Evolutionary conservation across 2,113 vertebrate genomes (phyloP).

Genomic region (Bos javanicus): DNA sequence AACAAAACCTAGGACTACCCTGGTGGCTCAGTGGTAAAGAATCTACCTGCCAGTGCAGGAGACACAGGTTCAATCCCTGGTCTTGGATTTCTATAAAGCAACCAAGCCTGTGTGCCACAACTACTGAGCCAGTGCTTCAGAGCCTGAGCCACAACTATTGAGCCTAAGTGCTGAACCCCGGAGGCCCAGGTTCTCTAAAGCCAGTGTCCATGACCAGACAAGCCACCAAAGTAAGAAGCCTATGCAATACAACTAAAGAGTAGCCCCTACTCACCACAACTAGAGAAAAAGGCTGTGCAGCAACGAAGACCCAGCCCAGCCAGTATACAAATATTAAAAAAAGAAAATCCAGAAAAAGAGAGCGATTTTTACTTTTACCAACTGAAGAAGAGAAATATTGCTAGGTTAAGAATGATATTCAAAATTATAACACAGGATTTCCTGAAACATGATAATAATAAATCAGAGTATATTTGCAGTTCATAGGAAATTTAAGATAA

Average conservation of each 20-base stretch:
- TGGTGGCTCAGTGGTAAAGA: not conserved
- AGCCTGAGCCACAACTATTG: not conserved
- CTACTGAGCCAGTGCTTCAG: not conserved
- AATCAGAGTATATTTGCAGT: not conserved
- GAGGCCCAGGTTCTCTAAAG: not conserved
- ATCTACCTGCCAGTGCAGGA: not conserved
- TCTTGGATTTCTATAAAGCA: not conserved
- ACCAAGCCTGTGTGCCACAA: not conserved
- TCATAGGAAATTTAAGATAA: constrained; percentile 1
- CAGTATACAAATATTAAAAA: not conserved
- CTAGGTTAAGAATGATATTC: not conserved
- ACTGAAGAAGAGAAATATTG: not conserved
- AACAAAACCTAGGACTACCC: not conserved
- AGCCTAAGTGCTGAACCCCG: not conserved
- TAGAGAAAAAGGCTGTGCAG: not conserved
- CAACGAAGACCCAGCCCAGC: not conserved
- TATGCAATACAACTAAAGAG: not conserved
- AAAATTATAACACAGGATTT: not conserved
- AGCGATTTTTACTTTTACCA: not conserved
- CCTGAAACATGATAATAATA: not conserved
- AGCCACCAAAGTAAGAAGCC: not conserved
- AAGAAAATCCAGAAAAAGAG: not conserved
- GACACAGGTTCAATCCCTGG: not conserved
- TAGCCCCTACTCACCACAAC: not conserved
- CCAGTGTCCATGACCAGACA: not conserved